A percentile compares a stretch with the other conserved stretches of the same genome.
Conservation (phyloP, 2,113 vertebrate genomes). For the Cairina moschata region DNA sequence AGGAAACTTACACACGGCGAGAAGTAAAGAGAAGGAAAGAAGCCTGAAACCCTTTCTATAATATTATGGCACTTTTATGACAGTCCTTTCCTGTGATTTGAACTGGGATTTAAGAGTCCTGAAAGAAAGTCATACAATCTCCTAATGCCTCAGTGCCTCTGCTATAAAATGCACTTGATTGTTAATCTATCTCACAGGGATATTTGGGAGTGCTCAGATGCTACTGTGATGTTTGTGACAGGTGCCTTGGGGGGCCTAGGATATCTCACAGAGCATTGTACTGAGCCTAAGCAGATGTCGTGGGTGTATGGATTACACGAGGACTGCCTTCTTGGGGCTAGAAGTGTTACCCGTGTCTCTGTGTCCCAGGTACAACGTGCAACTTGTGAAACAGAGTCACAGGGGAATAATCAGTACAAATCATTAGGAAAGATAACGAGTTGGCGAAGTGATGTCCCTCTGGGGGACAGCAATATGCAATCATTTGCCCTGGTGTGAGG, state of each 20-base stretch:
- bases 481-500: not conserved
- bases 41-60: not conserved
- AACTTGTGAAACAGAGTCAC: not conserved
- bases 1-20: not conserved
- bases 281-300: not conserved
- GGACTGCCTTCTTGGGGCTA: not conserved
- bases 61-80: not conserved
- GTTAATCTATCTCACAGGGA: not conserved
- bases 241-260: not conserved
- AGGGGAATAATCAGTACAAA: not conserved
- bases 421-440: not conserved
- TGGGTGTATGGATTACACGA: not conserved
- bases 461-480: not conserved
- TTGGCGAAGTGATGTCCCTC: constrained; percentile 16
- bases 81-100: not conserved
- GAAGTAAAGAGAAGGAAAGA: not conserved
- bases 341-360: not conserved
- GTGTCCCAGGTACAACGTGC: not conserved
- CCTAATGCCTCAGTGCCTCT: not conserved
- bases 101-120: not conserved
- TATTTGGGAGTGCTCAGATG: not conserved
- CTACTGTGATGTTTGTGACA: not conserved
- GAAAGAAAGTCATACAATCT: not conserved
- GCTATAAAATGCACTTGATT: not conserved
- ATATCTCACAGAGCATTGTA: not conserved